Percentiles rank a stretch among this genome's conserved stretches.
phyloP scores from a whole-genome alignment of 2,888 invertebrate genomes.

The Polyommatus icarus region DNA sequence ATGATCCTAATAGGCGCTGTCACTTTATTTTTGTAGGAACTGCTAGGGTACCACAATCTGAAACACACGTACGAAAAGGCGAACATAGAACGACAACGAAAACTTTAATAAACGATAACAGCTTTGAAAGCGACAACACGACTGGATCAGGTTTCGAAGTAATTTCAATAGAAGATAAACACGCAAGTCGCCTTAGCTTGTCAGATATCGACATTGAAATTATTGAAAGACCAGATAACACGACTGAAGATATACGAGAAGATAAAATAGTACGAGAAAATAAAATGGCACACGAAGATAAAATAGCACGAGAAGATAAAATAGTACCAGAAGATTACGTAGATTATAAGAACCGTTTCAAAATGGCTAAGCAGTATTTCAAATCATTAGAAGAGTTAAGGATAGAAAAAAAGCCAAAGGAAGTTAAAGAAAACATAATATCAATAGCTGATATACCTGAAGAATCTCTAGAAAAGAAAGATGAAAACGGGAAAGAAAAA shows the following conservation, averaged over 20 bases:
- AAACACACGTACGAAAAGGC: slow-evolving; percentile 27
- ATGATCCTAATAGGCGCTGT: background rate
- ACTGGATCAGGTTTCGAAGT: slow-evolving; percentile 51
- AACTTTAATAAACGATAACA: slow-evolving; percentile 42
- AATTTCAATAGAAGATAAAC: slow-evolving; percentile 50
- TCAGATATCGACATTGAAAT: slow-evolving; percentile 74
- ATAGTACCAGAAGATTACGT: slow-evolving; percentile 51
- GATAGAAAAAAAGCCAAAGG: slow-evolving; percentile 51
- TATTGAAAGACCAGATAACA: slow-evolving; percentile 58
- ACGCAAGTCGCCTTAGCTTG: slow-evolving; percentile 60
- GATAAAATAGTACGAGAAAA: slow-evolving; percentile 49
- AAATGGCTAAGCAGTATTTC: slow-evolving; percentile 73
- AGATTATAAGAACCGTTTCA: slow-evolving; percentile 73
- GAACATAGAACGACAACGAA: slow-evolving; percentile 24
- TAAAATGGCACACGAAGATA: slow-evolving; percentile 51
- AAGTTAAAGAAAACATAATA: slow-evolving; percentile 63
- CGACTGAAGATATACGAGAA: slow-evolving; percentile 48
- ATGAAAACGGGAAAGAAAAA: slow-evolving; percentile 49
- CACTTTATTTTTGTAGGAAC: slow-evolving; percentile 41
- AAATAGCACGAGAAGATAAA: slow-evolving; percentile 48
- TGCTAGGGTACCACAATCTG: slow-evolving; percentile 34
- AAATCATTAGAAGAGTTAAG: slow-evolving; percentile 72
- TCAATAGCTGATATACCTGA: slow-evolving; percentile 45
- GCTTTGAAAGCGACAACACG: slow-evolving; percentile 47
- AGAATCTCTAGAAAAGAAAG: slow-evolving; percentile 63